Conservation (phyloP, 2,797 vertebrate species). For the Threskiornis aethiopicus region DNA sequence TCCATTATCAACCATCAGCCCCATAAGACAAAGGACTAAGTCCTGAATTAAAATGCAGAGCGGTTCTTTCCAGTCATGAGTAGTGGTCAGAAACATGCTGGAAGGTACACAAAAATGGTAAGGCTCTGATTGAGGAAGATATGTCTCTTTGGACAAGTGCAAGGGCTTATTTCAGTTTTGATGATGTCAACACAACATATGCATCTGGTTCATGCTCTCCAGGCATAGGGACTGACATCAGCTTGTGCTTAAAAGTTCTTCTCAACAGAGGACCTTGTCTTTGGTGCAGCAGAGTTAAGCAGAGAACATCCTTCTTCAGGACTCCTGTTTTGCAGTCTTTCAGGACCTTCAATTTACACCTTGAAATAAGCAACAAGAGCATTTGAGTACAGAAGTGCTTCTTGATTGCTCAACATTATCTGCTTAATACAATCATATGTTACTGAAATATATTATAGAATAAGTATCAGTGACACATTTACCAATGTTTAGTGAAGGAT, state of each 20-base stretch:
- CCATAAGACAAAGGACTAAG: neutral
- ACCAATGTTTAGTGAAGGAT: neutral
- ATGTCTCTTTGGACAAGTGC: neutral
- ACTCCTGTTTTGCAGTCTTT: neutral
- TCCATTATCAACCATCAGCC: neutral
- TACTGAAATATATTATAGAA: neutral
- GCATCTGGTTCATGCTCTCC: neutral
- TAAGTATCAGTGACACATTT: neutral
- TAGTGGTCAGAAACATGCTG: neutral
- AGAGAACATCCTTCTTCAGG: neutral
- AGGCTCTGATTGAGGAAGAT: neutral
- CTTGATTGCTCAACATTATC: neutral
- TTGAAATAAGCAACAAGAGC: neutral
- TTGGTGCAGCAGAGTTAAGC: neutral
- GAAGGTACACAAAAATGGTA: neutral
- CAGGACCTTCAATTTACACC: neutral
- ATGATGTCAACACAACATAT: neutral
- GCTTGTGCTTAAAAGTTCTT: neutral
- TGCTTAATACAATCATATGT: neutral
- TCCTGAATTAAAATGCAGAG: neutral
- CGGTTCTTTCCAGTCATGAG: neutral
- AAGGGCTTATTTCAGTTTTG: neutral
- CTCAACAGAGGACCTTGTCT: neutral
- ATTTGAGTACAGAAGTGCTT: neutral
- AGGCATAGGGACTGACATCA: neutral